Evolutionary conservation across 2,797 vertebrate species (phyloP), one percentile per base, ranked within the genome.

Genomic region (Pangasius macronema): DNA sequence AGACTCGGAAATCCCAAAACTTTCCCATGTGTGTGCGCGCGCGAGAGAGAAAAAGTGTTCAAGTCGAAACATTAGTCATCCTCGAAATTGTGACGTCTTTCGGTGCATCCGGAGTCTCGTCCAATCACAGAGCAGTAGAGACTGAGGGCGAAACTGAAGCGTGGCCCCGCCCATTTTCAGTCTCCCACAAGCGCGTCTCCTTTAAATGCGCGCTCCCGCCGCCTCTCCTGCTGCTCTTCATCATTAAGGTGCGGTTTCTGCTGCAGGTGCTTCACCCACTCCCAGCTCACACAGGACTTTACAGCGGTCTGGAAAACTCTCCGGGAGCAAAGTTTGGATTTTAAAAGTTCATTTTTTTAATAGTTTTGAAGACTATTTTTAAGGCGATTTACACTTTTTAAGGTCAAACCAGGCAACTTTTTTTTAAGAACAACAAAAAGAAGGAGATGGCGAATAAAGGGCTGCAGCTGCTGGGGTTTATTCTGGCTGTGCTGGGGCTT

Each of bases 381-480:
- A 42, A 81, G 14, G 53, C 6, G 51, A 18, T 27, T 22, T 79
- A 10, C 55, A 59, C 33, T 61, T 55, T 79, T 80, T n/a, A 82
- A 63, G 39, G 39, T 46, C 11, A 42, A 30, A 76, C 11, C 33
- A 55, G 53, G 30, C 1, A 42, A 30, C 42, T 65, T 82, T 80
- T 27, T 36, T 2, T 51, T 67, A n/a, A 53, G 24, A 13, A 33
- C 0, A 77, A 1, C 6, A 14, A 22, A 24, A 2, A 14, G 46
- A 18, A 61, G 8, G 49, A 92, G 89, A 98, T 98, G 97, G 97
- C 97, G 87, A 96, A 97, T 92, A 94, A 95, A 2, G 96, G 97
- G 88, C 88, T 98, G 83, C 97, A 98, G 93, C 91, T 98, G 24
- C 87, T 98, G 92, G 97, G 97, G 0, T 98, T 97, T 87, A 81